Evolutionary conservation across 1,140 invertebrate genomes (phyloP), one percentile per base, ranked within the genome.

Genomic region (Heterodera carotae): DNA sequence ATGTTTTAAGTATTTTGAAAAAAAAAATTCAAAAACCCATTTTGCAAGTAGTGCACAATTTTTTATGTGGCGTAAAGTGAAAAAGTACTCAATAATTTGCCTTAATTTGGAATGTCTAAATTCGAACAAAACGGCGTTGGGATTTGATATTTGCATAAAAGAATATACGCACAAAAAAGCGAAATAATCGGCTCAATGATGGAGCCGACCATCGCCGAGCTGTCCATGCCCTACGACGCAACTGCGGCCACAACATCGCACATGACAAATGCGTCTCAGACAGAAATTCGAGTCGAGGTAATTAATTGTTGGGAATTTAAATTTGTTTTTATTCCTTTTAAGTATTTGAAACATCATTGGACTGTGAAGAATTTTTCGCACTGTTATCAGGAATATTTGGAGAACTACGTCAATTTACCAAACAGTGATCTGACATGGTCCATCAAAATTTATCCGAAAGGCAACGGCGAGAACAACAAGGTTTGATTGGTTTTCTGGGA

Each of bases 401-500:
- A 87, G 59, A 87, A 87, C 56, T 87, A 85, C 75, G 85, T 87
- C 0, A 75, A 85, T 76, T 74, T 87, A 31, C 81, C 82, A 25
- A 60, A 82, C 33, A 82, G 84, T 10, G 87, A 87, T 15, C 62
- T 87, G 43, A 88, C 86, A 0, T 87, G 85, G 85, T 87, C 85
- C 7, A 88, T 87, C 25, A 87, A 87, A 76, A 87, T 87, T 22
- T 87, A 87, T 62, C 85, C 85, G 2, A 88, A 87, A 71, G 85
- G 85, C 27, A 87, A 87, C 70, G 85, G 85, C 25, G 85, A 87
- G 67, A 81, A 81, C 43, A 81, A 81, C 34, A 83, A 78, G 34
- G 66, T 71, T 27, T 7, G n/a, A n/a, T n/a, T n/a, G n/a, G n/a
- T 5, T 69, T 31, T 5, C 22, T 22, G 27, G 5, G n/a, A n/a